These are phyloP conservation scores for Phylloscopus collybita DNA, from an alignment of 2,797 vertebrate genomes.

Conservation along the genomic window DNA sequence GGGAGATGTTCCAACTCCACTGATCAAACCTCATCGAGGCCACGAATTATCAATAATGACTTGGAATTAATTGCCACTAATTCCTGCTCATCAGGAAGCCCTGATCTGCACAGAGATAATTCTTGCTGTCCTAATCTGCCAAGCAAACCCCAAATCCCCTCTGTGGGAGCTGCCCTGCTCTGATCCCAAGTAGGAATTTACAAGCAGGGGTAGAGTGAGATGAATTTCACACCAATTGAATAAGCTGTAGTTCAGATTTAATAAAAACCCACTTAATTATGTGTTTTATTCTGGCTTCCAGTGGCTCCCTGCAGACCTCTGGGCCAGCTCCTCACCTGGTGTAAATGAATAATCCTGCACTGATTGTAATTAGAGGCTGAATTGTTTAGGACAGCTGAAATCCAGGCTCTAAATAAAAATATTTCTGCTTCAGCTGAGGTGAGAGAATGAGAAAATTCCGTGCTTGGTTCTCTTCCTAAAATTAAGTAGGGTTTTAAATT, in stretches of 20 bases:
- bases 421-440: background rate
- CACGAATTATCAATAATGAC: background rate
- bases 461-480: background rate
- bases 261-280: background rate
- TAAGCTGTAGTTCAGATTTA: background rate
- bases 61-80: background rate
- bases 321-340: background rate
- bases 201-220: background rate
- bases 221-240: background rate
- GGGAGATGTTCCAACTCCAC: background rate
- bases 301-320: background rate
- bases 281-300: background rate
- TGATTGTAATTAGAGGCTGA: background rate
- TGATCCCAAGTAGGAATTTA: rapidly evolving
- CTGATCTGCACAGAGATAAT: rapidly evolving
- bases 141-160: background rate
- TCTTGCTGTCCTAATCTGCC: background rate
- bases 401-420: background rate
- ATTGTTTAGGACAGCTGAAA: background rate
- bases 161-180: background rate
- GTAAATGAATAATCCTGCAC: background rate
- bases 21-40: rapidly evolving
- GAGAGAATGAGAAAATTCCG: background rate
- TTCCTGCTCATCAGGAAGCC: background rate
- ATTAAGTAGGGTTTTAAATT: background rate